Conservation (phyloP, 2,797 vertebrate species). For the Mionectes olivaceus region DNA sequence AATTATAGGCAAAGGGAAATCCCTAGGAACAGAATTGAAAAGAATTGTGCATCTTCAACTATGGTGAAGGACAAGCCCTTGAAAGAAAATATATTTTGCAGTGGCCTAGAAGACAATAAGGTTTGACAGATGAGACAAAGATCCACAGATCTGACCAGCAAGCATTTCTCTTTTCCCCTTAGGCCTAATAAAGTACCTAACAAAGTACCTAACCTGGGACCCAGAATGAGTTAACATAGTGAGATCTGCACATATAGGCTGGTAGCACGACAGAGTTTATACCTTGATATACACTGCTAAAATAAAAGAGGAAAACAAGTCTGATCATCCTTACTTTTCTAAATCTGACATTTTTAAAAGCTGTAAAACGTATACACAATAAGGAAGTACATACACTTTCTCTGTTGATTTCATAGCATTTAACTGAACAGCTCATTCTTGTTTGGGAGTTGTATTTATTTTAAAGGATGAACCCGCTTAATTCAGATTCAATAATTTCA, state of each 20-base stretch:
- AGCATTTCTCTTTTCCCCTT: not conserved
- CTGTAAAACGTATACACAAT: not conserved
- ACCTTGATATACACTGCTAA: not conserved
- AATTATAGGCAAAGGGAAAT: not conserved
- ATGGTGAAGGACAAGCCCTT: not conserved
- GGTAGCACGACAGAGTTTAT: not conserved
- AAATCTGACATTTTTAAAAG: not conserved
- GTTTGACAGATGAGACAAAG: not conserved
- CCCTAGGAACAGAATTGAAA: not conserved
- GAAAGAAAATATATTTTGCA: not conserved
- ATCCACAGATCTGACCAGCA: not conserved
- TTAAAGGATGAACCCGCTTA: not conserved
- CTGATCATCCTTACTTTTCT: not conserved
- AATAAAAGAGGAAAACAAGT: not conserved
- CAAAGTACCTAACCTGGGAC: not conserved
- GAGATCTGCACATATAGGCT: not conserved
- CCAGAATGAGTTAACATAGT: not conserved
- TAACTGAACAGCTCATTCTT: not conserved
- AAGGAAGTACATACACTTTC: not conserved
- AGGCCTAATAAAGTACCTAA: not conserved
- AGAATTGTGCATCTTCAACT: not conserved
- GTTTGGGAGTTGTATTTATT: slow-evolving; percentile 6
- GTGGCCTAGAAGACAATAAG: not conserved
- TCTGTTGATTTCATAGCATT: not conserved
- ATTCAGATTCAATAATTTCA: slow-evolving; percentile 53